Evolutionary conservation across 2,888 invertebrate species (phyloP), one percentile per base, ranked within the genome.

Genomic region (Desoria tigrina): DNA sequence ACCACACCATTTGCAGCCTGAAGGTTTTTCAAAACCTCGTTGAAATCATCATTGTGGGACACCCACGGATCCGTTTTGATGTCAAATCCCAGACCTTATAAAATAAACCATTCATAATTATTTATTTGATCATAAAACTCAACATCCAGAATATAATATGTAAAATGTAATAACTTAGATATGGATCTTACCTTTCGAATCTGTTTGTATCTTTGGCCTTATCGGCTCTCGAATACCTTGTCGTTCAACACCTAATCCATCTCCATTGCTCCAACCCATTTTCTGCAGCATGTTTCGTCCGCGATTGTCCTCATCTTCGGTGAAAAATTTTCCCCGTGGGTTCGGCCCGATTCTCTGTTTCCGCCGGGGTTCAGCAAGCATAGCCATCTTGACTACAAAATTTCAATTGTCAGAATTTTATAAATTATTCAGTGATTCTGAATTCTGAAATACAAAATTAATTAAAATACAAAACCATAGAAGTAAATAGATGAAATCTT

Each of bases 251-350:
- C 75, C 75, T 18, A 75, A 60, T 11, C 75, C 75, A 23, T 74
- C 66, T 11, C 75, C 75, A n/a, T 53, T 55, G 39, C 70, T 66
- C 75, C 75, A 75, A 0, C 75, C 75, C 64, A 75, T 64, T 58
- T 71, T 75, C 51, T 66, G 50, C 24, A 75, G 45, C 65, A 75
- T 59, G 11, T 55, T 56, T 11, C 74, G 53, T 1, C 75, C 75
- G 24, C 53, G 23, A 58, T 75, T 75, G 28, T 70, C 67, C 2
- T 69, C 68, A 65, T 75, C 73, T 37, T 75, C 71, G 0, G 49
- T 57, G 42, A 73, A 75, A 45, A 73, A 73, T 28, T 70, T 68
- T 26, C 75, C 75, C 37, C 74, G 50, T 0, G 75, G 75, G 55
- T 75, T 75, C 0, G 70, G 72, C 1, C 74, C 72, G 49, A 75